A percentile compares a stretch with the other conserved stretches of the same genome.
Evolutionary conservation across 2,888 invertebrate species (phyloP).

Genomic region (Drosophila prostipennis): DNA sequence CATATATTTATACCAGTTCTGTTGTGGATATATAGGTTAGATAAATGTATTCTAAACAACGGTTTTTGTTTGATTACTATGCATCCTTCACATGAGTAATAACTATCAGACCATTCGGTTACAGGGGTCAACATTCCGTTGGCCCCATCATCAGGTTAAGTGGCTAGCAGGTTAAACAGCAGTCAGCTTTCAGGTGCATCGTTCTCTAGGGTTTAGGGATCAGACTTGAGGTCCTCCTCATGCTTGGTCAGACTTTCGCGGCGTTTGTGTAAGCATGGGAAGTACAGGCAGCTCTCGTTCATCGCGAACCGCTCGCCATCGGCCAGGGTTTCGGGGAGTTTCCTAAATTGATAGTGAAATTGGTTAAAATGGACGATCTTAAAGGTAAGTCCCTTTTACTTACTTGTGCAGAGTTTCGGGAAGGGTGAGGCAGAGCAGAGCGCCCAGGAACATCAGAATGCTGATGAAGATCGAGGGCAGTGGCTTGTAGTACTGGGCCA

Average conservation of each 20-base stretch:
- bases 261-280: constrained; percentile 82
- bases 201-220: constrained; percentile 54
- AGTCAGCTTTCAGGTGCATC: constrained; percentile 15
- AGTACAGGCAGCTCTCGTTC: constrained; percentile 85
- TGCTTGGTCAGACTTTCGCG: constrained; percentile 40
- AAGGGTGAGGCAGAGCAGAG: constrained; percentile 85
- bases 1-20: constrained; percentile 42
- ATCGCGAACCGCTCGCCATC: constrained; percentile 87
- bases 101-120: constrained; percentile 74
- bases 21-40: constrained; percentile 18
- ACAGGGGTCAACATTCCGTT: constrained; percentile 51
- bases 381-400: constrained; percentile 20
- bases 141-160: constrained; percentile 68
- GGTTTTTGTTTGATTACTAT: constrained; percentile 60
- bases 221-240: constrained; percentile 58
- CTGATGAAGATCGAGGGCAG: constrained; percentile 86
- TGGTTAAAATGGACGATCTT: no score
- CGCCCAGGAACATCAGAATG: constrained; percentile 85
- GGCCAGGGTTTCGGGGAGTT: constrained; percentile 86
- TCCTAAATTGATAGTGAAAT: constrained; percentile 61
- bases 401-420: constrained; percentile 86
- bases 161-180: constrained; percentile 42
- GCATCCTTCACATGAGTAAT: constrained; percentile 67
- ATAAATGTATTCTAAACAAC: constrained; percentile 35
- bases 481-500: constrained; percentile 84